Conservation (phyloP, 2,888 invertebrate genomes). For the Melanophora roralis region DNA sequence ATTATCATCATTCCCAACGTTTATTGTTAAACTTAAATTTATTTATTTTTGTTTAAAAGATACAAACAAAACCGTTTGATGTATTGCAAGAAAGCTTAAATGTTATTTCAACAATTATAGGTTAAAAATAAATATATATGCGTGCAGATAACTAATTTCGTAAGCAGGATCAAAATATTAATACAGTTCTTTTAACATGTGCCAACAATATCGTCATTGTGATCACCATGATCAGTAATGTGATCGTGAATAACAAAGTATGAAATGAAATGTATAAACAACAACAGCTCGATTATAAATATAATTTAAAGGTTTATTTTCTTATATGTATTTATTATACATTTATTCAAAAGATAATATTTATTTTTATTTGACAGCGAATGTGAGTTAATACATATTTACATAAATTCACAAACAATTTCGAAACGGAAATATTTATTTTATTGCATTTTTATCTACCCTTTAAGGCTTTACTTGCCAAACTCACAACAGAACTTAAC, state of each 20-base stretch:
- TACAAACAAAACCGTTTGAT: not conserved
- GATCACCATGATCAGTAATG: not conserved
- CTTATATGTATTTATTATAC: constrained; percentile 13
- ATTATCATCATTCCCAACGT: constrained; percentile 26
- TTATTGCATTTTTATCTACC: constrained; percentile 69
- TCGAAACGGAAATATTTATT: constrained; percentile 75
- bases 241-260: constrained; percentile 22
- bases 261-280: not conserved
- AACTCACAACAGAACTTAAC: not conserved
- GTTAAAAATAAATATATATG: constrained; percentile 20
- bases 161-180: constrained; percentile 61
- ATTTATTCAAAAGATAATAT: constrained; percentile 53
- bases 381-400: constrained; percentile 30
- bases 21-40: constrained; percentile 41
- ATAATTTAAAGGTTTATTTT: constrained; percentile 30
- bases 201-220: constrained; percentile 43
- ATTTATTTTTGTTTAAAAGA: constrained; percentile 13
- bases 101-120: constrained; percentile 33
- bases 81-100: not conserved
- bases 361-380: constrained; percentile 22
- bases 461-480: not conserved
- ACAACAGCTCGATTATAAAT: constrained; percentile 33
- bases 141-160: constrained; percentile 61
- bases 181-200: constrained; percentile 58
- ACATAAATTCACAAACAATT: constrained; percentile 68